Conservation (phyloP, 1,140 invertebrate genomes). For the Temnothorax curvispinosus region DNA sequence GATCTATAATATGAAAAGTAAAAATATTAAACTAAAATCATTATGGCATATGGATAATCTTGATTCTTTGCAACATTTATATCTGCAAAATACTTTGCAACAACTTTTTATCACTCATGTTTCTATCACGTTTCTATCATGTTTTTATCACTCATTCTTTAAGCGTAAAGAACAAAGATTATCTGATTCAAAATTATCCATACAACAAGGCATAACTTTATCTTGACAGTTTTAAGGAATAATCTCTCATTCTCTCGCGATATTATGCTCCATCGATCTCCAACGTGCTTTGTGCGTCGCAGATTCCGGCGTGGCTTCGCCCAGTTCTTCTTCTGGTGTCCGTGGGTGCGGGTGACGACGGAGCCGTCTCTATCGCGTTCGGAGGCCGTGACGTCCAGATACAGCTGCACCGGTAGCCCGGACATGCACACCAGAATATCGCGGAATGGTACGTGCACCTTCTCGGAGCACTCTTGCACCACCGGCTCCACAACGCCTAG, state of each 20-base stretch:
- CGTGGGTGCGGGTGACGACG: slow-evolving; percentile 89
- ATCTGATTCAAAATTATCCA: not conserved
- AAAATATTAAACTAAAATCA: not conserved
- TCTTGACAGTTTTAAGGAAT: not conserved
- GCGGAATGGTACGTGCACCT: slow-evolving; percentile 88
- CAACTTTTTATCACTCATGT: not conserved
- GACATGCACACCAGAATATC: slow-evolving; percentile 89
- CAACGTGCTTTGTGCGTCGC: slow-evolving; percentile 63
- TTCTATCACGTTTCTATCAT: no score
- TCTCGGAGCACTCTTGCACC: slow-evolving; percentile 76
- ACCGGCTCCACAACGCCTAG: slow-evolving; percentile 75
- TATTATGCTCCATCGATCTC: not conserved
- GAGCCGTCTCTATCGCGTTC: slow-evolving; percentile 86
- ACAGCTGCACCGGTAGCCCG: slow-evolving; percentile 90
- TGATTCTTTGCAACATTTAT: not conserved
- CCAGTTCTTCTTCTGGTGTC: slow-evolving; percentile 94
- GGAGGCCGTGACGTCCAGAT: slow-evolving; percentile 89
- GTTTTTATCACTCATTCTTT: not conserved
- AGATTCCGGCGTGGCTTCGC: slow-evolving; percentile 96
- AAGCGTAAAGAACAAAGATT: not conserved
- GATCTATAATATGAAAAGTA: not conserved
- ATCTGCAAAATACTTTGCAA: not conserved
- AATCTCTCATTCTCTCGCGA: not conserved
- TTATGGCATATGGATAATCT: not conserved
- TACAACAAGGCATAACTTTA: not conserved